Conservation (phyloP, 2,797 vertebrate genomes). For the Sus cebifrons region DNA sequence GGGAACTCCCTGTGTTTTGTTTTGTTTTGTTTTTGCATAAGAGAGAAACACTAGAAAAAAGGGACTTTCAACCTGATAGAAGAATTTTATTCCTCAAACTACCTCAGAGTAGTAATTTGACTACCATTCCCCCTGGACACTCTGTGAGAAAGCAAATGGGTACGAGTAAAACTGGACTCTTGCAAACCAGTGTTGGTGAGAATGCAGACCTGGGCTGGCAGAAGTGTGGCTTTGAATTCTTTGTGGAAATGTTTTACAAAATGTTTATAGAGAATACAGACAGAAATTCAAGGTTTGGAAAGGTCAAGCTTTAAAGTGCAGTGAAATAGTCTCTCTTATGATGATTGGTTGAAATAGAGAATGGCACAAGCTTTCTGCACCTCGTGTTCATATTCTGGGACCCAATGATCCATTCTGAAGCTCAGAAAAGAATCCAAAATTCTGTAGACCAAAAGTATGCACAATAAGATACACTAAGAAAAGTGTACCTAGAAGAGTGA, state of each 20-base stretch:
- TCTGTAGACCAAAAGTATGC: constrained; percentile 4
- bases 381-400: constrained; percentile 53
- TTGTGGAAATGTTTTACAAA: not conserved
- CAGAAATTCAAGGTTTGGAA: constrained; percentile 37
- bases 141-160: not conserved
- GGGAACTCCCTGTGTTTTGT: no score
- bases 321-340: not conserved
- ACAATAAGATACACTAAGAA: not conserved
- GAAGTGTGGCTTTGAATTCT: constrained; percentile 46
- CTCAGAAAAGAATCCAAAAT: constrained; percentile 59
- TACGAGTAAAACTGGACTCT: not conserved
- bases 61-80: not conserved
- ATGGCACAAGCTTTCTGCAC: not conserved
- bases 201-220: not conserved
- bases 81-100: not conserved
- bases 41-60: constrained; percentile 32
- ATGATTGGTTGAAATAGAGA: constrained; percentile 11
- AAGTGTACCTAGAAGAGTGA: not conserved
- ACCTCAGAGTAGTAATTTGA: not conserved
- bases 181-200: not conserved
- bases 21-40: not conserved
- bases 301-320: not conserved
- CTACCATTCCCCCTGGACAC: not conserved
- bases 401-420: constrained; percentile 30
- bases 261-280: constrained; percentile 37